phyloP scores from a whole-genome alignment of 2,113 vertebrate genomes.

The human (Homo sapiens) region DNA sequence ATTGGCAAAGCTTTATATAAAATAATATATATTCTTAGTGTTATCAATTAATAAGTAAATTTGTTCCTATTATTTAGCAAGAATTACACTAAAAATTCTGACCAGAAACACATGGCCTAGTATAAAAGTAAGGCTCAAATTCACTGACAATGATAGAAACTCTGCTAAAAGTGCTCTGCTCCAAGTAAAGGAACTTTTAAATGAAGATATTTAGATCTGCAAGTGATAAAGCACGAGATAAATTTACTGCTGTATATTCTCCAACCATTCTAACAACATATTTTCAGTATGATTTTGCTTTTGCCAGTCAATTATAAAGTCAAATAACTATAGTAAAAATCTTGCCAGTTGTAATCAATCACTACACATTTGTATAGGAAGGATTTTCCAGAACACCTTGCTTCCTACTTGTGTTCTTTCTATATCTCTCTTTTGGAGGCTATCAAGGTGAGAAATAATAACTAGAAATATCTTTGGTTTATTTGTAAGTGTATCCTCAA shows the following conservation, averaged over 20 bases:
- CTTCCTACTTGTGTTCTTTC: neutral
- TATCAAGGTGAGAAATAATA: neutral
- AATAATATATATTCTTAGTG: neutral
- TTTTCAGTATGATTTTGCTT: conserved; percentile 34
- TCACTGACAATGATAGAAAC: conserved; percentile 7
- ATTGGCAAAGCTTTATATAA: neutral
- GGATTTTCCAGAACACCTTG: neutral
- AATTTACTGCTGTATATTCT: neutral
- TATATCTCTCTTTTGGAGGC: neutral
- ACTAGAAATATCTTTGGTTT: neutral
- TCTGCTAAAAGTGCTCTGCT: neutral
- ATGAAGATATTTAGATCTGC: neutral
- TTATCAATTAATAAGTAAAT: neutral
- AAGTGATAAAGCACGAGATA: neutral
- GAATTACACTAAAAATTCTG: neutral
- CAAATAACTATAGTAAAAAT: conserved; percentile 21
- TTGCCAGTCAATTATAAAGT: conserved; percentile 34
- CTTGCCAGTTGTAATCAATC: neutral
- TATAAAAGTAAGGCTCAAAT: neutral
- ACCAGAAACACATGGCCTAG: neutral
- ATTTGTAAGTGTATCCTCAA: neutral
- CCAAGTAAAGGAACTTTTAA: neutral
- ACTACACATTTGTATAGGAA: neutral
- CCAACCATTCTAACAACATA: neutral
- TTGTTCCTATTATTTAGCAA: neutral